Conservation (phyloP, 92 coral and sea anemone species). For the Epizoanthus rinbou region DNA sequence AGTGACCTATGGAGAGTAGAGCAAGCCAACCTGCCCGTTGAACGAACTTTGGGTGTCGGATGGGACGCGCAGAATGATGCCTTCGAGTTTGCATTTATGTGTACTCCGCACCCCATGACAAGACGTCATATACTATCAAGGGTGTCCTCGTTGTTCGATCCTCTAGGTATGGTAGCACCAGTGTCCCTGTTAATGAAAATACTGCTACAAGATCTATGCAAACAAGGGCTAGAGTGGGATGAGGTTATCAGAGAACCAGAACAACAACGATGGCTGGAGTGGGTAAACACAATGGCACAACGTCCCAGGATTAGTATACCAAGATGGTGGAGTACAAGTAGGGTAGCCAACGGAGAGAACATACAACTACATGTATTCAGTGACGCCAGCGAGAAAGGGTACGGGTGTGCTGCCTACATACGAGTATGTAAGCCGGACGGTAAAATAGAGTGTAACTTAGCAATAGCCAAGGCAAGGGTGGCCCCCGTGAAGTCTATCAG, state of each 20-base stretch:
- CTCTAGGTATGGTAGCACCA: conserved; percentile 30
- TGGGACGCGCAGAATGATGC: conserved; percentile 40
- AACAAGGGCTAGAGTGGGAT: conserved; percentile 23
- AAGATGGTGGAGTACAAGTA: conserved; percentile 28
- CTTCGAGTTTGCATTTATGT: neutral
- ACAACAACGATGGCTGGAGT: conserved; percentile 16
- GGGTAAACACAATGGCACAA: conserved; percentile 4
- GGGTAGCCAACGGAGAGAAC: conserved; percentile 7
- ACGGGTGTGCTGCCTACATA: conserved; percentile 32
- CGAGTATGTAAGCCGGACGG: conserved; percentile 3
- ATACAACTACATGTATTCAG: conserved; percentile 31
- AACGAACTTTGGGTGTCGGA: conserved; percentile 21
- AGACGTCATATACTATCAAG: conserved; percentile 26
- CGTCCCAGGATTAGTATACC: conserved; percentile 3
- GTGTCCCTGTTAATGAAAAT: conserved; percentile 16
- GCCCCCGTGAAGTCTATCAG: conserved; percentile 36
- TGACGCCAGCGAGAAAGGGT: conserved; percentile 32
- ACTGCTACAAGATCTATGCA: conserved; percentile 24
- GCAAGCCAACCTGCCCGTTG: conserved; percentile 30
- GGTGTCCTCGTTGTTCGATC: conserved; percentile 31
- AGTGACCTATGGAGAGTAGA: conserved; percentile 1
- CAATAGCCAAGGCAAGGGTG: conserved; percentile 41
- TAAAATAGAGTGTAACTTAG: conserved; percentile 1
- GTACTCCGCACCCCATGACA: neutral
- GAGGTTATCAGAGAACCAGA: neutral